Percentiles rank a stretch among this genome's conserved stretches.
phyloP scores from a whole-genome alignment of 2,888 invertebrate species.

The Apamea sordens region DNA sequence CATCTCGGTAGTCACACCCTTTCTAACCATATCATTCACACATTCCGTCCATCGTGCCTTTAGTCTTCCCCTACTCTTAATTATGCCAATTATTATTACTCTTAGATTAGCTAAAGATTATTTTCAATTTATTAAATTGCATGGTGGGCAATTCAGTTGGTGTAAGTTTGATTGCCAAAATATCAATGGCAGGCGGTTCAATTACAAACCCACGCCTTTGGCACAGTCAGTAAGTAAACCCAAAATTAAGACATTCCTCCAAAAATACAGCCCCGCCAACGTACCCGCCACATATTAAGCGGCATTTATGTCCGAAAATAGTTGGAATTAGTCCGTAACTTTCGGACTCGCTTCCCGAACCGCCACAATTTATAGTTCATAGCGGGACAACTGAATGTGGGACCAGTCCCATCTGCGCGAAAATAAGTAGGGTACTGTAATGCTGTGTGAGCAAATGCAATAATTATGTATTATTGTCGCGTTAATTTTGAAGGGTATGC shows the following conservation, averaged over 20 bases:
- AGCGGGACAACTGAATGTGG: conserved; percentile 50
- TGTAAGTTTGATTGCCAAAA: background rate
- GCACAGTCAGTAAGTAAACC: background rate
- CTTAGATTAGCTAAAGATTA: background rate
- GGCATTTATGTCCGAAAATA: conserved; percentile 35
- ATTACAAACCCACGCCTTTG: background rate
- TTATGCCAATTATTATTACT: too few relatives aligned
- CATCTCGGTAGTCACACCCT: too few relatives aligned
- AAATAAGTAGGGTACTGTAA: conserved; percentile 47
- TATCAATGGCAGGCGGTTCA: background rate
- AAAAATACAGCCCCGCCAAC: background rate
- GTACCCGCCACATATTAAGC: conserved; percentile 11
- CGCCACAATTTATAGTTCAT: conserved; percentile 32
- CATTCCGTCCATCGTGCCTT: too few relatives aligned
- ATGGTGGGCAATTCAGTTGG: background rate
- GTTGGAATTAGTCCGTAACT: conserved; percentile 45
- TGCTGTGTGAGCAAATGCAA: conserved; percentile 33
- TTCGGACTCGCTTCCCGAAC: conserved; percentile 29
- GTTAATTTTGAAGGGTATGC: background rate
- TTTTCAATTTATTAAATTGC: background rate
- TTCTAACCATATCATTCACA: too few relatives aligned
- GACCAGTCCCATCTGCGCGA: conserved; percentile 24
- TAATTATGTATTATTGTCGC: conserved; percentile 21
- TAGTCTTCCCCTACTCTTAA: too few relatives aligned
- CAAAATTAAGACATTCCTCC: background rate